Conservation (phyloP, 2,888 invertebrate species). For the Adelognathus sp. region DNA sequence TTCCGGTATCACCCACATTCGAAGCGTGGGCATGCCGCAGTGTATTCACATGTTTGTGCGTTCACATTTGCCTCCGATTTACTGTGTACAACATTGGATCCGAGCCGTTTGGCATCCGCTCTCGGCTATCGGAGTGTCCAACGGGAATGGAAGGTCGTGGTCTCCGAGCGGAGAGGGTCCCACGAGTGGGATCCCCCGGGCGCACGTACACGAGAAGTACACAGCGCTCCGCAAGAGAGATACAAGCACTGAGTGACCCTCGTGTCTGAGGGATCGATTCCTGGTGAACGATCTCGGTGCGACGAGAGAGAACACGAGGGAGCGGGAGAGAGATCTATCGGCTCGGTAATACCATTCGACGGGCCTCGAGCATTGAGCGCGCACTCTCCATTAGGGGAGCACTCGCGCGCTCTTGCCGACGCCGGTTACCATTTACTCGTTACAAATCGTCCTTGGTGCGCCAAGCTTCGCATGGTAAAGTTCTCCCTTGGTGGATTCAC, state of each 20-base stretch:
- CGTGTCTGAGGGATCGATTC: constrained; percentile 55
- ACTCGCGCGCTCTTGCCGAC: constrained; percentile 50
- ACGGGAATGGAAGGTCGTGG: constrained; percentile 37
- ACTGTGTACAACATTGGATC: constrained; percentile 7
- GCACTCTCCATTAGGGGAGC: constrained; percentile 55
- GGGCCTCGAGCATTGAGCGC: constrained; percentile 57
- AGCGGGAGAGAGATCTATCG: constrained; percentile 35
- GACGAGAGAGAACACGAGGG: constrained; percentile 13
- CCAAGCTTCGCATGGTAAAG: constrained; percentile 20
- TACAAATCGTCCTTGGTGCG: constrained; percentile 64
- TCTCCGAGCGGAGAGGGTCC: constrained; percentile 32
- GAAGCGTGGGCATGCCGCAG: constrained; percentile 16
- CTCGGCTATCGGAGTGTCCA: constrained; percentile 25
- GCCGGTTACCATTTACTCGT: constrained; percentile 69
- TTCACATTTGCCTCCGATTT: constrained; percentile 27
- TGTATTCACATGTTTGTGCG: constrained; percentile 14
- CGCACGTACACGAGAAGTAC: constrained; percentile 24
- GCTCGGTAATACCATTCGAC: constrained; percentile 53
- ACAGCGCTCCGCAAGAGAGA: constrained; percentile 31
- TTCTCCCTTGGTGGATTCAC: constrained; percentile 31
- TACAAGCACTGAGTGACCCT: constrained; percentile 10
- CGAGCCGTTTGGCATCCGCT: constrained; percentile 40
- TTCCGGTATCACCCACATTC: background rate
- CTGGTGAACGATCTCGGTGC: constrained; percentile 31
- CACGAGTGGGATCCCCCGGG: constrained; percentile 35